Base-by-base conservation (phyloP, 1,140 invertebrate genomes). In the Platyscapa corneri region DNA sequence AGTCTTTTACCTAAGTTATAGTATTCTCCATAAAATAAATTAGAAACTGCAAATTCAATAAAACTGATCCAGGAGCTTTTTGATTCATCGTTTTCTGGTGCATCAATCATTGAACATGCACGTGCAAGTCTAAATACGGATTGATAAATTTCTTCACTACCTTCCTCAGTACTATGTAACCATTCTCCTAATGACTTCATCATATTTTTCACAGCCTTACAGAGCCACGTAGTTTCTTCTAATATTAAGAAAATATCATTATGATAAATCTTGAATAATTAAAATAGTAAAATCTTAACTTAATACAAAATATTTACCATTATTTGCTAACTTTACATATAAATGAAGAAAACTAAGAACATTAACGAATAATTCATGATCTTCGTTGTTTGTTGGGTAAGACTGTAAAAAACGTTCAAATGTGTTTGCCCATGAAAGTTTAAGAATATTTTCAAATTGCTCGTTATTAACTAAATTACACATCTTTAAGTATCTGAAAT, bases 371-470 rank as follows among this genome's bases (percentile, higher is more conserved):
- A 96, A 89, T 32, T 93, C 89, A 32, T 93, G 93, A 88, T 96
- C 96, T 56, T 95, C 93, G 75, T 93, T 90, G 75, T 94, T 95
- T 0, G 95, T 94, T 0, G 95, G 96, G 70, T 94, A 92, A 2
- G 94, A 93, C 60, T 91, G 90, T 46, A 96, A 90, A 89, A 95
- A 96, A 64, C 95, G 92, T 32, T 91, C 89, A 32, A 95, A 94
- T 23, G 94, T 94, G 83, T 93, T 91, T 87, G 94, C 93, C 96
- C 95, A 96, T 30, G 94, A 94, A 82, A 96, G 91, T 56, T 89
- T 88, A 27, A 90, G 89, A 76, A 95, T 92, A 83, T 94, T 91
- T 53, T 91, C 87, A 10, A 87, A 87, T 60, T 90, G 86, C n/a
- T 89, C 88, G 37, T 85, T 87, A 39, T 88, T 84, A 10, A 90